phyloP scores from a whole-genome alignment of 2,113 vertebrate genomes.

The Leucopsar rothschildi region DNA sequence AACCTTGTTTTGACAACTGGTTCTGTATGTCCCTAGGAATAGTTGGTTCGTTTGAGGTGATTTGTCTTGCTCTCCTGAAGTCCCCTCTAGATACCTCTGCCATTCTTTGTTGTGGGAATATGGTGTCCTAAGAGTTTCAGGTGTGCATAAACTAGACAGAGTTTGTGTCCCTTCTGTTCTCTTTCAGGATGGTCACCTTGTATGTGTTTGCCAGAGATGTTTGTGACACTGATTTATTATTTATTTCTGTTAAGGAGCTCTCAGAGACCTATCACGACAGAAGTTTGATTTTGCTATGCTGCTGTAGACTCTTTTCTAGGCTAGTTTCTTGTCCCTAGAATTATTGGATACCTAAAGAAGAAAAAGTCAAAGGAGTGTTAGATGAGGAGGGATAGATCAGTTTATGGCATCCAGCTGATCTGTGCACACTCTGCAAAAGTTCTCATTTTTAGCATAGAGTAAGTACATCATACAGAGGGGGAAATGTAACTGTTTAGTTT shows the following conservation, averaged over 20 bases:
- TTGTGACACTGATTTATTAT: neutral
- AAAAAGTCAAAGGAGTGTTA: neutral
- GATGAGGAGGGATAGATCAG: neutral
- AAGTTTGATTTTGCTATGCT: neutral
- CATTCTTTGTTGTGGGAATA: neutral
- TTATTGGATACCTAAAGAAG: neutral
- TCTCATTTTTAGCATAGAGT: neutral
- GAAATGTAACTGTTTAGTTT: neutral
- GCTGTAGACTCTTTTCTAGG: neutral
- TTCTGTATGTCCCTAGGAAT: neutral
- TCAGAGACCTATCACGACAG: neutral
- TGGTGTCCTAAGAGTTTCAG: neutral
- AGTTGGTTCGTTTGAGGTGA: neutral
- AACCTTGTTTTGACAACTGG: neutral
- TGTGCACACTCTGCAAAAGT: neutral
- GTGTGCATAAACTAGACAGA: neutral
- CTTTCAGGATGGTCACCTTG: neutral
- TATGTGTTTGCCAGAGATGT: neutral
- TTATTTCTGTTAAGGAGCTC: neutral
- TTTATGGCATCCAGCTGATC: neutral
- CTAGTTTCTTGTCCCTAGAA: neutral
- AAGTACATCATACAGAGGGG: neutral
- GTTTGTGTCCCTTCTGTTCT: neutral
- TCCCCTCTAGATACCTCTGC: neutral
- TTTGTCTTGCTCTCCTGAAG: neutral